phyloP scores from a whole-genome alignment of 2,888 invertebrate genomes.

The Macrophya annulata region DNA sequence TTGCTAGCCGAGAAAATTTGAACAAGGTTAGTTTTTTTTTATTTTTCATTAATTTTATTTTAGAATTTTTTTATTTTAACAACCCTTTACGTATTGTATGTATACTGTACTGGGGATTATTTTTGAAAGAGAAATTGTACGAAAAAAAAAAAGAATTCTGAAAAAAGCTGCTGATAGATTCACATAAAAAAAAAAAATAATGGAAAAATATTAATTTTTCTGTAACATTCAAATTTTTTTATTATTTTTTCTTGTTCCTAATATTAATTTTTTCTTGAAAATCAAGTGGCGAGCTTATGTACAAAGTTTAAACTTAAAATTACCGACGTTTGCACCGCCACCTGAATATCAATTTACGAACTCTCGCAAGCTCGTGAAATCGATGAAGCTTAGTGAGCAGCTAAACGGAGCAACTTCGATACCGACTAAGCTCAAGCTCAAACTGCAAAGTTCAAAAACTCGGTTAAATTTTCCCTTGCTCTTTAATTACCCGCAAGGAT shows the following conservation, averaged over 20 bases:
- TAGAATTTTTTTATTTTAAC: neutral
- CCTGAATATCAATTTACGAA: neutral
- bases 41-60: neutral
- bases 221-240: rapidly evolving
- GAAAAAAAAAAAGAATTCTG: too few relatives aligned
- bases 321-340: slow-evolving; percentile 9
- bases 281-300: neutral
- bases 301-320: neutral
- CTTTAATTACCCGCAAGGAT: neutral
- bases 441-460: neutral
- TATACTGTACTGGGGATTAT: too few relatives aligned
- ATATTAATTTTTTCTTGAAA: neutral
- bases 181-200: too few relatives aligned
- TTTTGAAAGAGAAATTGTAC: too few relatives aligned
- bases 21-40: slow-evolving; percentile 71
- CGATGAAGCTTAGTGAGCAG: neutral
- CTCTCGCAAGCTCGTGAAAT: slow-evolving; percentile 6
- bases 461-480: neutral
- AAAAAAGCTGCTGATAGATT: too few relatives aligned
- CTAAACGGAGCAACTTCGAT: neutral
- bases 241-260: neutral
- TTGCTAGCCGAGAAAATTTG: slow-evolving; percentile 70
- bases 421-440: slow-evolving; percentile 1
- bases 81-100: too few relatives aligned
- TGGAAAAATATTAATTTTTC: neutral